Evolutionary conservation across 2,888 invertebrate species (phyloP).

Genomic region (Diaperis boleti): DNA sequence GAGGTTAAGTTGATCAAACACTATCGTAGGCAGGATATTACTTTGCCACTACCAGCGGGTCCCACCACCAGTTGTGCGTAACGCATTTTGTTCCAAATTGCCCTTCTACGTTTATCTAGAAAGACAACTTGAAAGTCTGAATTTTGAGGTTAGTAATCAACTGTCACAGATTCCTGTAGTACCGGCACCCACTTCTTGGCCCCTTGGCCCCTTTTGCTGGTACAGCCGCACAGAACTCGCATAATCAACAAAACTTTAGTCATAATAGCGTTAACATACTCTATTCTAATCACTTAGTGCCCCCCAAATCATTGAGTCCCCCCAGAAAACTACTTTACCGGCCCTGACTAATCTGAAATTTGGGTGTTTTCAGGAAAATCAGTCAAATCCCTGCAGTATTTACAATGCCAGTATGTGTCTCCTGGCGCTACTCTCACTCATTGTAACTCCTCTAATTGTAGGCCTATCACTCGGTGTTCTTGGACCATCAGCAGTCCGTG

Average conservation of each 20-base stretch:
- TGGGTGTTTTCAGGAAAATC: constrained; percentile 9
- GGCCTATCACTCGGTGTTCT: constrained; percentile 96
- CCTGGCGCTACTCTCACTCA: no score
- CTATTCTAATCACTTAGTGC: no score
- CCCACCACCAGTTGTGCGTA: constrained; percentile 97
- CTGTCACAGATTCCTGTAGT: background rate
- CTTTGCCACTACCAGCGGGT: constrained; percentile 98
- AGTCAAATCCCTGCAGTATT: background rate
- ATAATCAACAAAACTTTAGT: no score
- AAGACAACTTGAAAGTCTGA: background rate
- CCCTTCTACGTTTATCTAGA: background rate
- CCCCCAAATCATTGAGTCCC: no score
- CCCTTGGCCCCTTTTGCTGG: no score
- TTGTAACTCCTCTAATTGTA: constrained; percentile 68
- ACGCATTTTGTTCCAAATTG: constrained; percentile 73
- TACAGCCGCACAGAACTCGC: no score
- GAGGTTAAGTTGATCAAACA: no score
- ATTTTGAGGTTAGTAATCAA: constrained; percentile 19
- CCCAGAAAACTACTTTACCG: constrained; percentile 12
- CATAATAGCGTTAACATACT: no score
- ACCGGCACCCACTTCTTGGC: no score
- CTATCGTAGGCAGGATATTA: constrained; percentile 63
- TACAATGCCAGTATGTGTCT: constrained; percentile 18
- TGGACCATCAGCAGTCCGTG: constrained; percentile 78
- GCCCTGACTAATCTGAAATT: constrained; percentile 13